phyloP scores from a whole-genome alignment of 2,113 vertebrate genomes.

The Plestiodon gilberti region DNA sequence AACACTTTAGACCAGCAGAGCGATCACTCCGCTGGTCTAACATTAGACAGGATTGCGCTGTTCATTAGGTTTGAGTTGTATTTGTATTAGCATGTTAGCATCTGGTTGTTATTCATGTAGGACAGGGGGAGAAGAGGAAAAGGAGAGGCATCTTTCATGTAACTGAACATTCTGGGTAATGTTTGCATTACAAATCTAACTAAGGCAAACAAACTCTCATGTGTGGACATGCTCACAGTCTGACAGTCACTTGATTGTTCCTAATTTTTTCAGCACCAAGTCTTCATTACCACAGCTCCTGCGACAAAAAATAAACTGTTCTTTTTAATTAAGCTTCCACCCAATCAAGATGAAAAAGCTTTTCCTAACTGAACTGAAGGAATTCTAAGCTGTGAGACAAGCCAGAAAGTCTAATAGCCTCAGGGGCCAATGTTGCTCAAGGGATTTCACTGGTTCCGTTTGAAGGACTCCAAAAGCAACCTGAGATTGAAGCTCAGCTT shows the following conservation, averaged over 20 bases:
- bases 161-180: background rate
- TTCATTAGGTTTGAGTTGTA: background rate
- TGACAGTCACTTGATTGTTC: slow-evolving; percentile 29
- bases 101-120: background rate
- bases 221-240: background rate
- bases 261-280: slow-evolving; percentile 29
- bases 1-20: no score
- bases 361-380: background rate
- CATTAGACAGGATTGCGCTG: no score
- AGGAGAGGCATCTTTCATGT: background rate
- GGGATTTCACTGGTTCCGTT: background rate
- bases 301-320: background rate
- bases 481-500: background rate
- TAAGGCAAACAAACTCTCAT: background rate
- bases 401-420: background rate
- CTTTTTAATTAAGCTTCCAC: background rate
- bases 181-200: background rate
- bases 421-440: background rate
- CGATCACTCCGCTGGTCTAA: no score
- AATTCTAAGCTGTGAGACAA: background rate
- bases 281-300: background rate
- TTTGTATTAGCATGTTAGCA: background rate
- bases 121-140: no score
- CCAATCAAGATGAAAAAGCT: background rate
- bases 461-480: background rate